Conservation (phyloP, 2,888 invertebrate species). For the Agrotis clavis region DNA sequence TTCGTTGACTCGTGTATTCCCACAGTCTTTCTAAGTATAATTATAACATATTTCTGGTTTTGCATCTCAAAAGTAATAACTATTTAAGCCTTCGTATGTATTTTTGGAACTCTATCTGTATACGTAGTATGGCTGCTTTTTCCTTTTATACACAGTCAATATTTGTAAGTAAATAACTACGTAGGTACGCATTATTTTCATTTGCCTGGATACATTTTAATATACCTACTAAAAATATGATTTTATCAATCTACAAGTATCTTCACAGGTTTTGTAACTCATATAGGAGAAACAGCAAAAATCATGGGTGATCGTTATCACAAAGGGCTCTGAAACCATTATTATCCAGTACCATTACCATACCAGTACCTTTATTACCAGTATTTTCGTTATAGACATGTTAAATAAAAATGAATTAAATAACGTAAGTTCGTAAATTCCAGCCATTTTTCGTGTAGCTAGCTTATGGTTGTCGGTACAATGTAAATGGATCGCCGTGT, state of each 20-base stretch:
- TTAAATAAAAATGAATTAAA: no score
- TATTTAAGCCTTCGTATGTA: no score
- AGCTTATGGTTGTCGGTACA: constrained; percentile 18
- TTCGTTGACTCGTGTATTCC: not conserved
- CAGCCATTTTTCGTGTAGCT: constrained; percentile 36
- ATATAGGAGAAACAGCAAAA: not conserved
- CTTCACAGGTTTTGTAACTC: no score
- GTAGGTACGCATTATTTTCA: not conserved
- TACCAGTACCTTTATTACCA: no score
- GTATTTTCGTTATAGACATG: no score
- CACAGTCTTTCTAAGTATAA: no score
- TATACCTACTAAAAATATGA: no score
- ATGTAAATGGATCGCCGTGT: constrained; percentile 64
- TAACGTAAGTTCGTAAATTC: constrained; percentile 7
- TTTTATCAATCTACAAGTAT: not conserved
- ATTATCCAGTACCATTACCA: no score
- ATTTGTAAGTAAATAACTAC: constrained; percentile 1
- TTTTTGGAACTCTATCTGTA: no score
- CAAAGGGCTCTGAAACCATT: not conserved
- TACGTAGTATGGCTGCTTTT: not conserved
- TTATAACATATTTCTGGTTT: no score
- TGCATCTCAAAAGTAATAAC: no score
- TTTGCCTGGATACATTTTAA: not conserved
- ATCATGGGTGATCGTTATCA: not conserved
- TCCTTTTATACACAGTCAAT: not conserved